Evolutionary conservation across 2,888 invertebrate genomes (phyloP), one percentile per base, ranked within the genome.

Genomic region (Plagiodera versicolora): DNA sequence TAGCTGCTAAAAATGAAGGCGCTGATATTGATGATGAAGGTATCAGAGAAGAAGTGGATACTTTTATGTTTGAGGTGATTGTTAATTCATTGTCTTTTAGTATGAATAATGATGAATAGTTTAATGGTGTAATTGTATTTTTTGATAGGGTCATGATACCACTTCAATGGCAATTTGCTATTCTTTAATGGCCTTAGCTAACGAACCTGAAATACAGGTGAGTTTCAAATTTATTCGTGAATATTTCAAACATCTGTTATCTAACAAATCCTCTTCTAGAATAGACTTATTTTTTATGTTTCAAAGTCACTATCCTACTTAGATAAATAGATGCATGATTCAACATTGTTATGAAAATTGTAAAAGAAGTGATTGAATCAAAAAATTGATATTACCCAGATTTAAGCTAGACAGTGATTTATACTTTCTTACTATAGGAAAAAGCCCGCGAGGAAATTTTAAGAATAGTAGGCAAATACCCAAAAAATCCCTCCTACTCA

Each of bases 121-220:
- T n/a, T n/a, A n/a, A n/a, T n/a, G n/a, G n/a, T n/a, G n/a, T n/a
- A 24, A 24, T 24, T 24, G 24, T 5, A 24, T 24, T 24, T 61
- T 53, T 53, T 77, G 79, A 56, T 70, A 85, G 85, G 86, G 88
- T 0, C 87, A 87, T 69, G 88, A 88, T 62, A 88, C 88, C 0
- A 86, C 86, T 0, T 83, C 87, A 0, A 77, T 80, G 16, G 61
- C 66, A n/a, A 58, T 73, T 39, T 68, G 62, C 16, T 70, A 67
- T 56, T 58, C 64, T 18, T 53, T 74, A 14, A 62, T 74, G 63
- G 28, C 68, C 16, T 53, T 74, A 24, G 72, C 73, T 16, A 68
- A 82, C 30, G 72, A 85, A 62, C 77, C 77, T 47, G 73, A 81
- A 28, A 74, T 80, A 2, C 86, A 83, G 78, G 82, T 82, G 70